Base-by-base conservation (phyloP, 2,797 vertebrate genomes). In the Gymnoscopelus microlampas region DNA sequence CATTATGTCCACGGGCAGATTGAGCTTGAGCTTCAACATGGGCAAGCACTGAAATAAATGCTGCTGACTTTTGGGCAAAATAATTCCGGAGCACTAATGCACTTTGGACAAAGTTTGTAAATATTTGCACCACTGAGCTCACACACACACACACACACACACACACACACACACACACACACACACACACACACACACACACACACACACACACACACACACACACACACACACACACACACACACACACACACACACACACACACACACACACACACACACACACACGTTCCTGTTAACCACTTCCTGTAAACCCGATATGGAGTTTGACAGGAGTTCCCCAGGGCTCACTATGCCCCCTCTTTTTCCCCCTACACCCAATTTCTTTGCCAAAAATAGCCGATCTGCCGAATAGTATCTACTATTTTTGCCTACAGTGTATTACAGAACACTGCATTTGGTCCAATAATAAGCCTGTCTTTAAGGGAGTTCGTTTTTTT, bases 21-120 rank as follows among this genome's bases (percentile, higher is more conserved):
- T 13, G 66, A 80, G 70, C 74, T 73, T 77, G 74, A 83, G 35
- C 12, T 51, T 51, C 50, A 39, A 60, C 0, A n/a, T 59, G 48
- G 44, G 5, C 14, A 0, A 6, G 6, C 53, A 54, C n/a, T 51
- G 12, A 66, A 26, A 73, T 62, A 71, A 79, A 29, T 63, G 73
- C 63, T 59, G 74, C 68, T 74, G 68, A 68, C 39, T 57, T 78
- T 61, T 74, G 70, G 58, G 70, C 57, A 63, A 60, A 48, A 23
- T 73, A 67, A 65, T 69, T 63, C 55, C 60, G 60, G 29, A 73
- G 63, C 62, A 55, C 53, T 70, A 15, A 79, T 84, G 88, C 58
- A 90, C 90, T 87, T 90, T 91, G 90, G 78, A 88, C 89, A 77
- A 84, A 85, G 86, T 71, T 68, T 49, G 64, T 75, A 83, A 90